Conservation (phyloP, 53 echinoderm and acorn worm genomes). For the Astropecten irregularis region DNA sequence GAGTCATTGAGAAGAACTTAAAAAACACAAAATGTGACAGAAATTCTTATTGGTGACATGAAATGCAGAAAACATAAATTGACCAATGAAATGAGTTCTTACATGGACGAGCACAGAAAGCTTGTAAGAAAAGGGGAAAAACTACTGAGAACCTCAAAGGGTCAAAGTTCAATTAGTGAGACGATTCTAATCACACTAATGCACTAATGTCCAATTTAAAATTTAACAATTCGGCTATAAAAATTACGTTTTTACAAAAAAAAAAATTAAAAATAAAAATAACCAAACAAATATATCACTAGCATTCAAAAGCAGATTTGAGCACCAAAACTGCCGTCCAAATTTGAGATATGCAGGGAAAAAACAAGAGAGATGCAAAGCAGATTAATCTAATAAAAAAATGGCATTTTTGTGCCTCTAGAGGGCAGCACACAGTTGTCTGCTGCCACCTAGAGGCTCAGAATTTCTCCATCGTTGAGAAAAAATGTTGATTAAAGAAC, state of each 20-base stretch:
- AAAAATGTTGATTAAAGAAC: background rate
- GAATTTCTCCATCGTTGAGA: too few species aligned
- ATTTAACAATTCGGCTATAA: too few species aligned
- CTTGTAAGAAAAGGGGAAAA: too few species aligned
- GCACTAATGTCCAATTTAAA: too few species aligned
- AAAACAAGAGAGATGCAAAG: too few species aligned
- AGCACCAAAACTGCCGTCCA: constrained; percentile 34
- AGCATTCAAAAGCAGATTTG: constrained; percentile 1
- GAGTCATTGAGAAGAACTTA: too few species aligned
- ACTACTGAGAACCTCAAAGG: background rate
- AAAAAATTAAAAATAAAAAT: background rate
- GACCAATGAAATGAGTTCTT: background rate
- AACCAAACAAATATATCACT: background rate
- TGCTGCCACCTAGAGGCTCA: too few species aligned
- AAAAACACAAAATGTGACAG: background rate
- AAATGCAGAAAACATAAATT: background rate
- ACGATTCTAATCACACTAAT: too few species aligned
- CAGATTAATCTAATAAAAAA: too few species aligned
- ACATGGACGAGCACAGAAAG: too few species aligned
- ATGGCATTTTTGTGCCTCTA: background rate
- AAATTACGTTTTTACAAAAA: background rate
- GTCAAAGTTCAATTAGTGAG: too few species aligned
- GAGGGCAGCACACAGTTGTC: background rate
- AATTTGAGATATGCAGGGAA: constrained; percentile 13
- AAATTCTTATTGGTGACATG: background rate